A percentile compares a stretch with the other conserved stretches of the same genome.
Conservation (phyloP, 1,140 invertebrate genomes). For the Saxidomus purpurata region DNA sequence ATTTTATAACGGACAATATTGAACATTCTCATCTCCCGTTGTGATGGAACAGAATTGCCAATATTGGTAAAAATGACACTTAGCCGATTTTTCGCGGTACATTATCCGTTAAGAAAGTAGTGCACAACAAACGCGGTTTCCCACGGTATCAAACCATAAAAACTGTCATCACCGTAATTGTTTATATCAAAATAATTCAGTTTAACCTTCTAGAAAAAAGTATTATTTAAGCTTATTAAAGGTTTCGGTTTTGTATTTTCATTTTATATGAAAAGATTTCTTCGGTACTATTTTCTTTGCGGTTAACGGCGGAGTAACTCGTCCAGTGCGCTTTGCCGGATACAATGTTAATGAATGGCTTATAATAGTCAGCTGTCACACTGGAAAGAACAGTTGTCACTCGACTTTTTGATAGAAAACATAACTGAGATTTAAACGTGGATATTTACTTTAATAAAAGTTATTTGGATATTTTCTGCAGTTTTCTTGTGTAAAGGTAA, state of each 20-base stretch:
- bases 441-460: neutral
- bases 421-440: neutral
- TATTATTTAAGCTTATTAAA: too few species aligned
- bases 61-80: slow-evolving; percentile 49
- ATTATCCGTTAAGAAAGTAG: slow-evolving; percentile 46
- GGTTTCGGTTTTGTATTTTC: too few species aligned
- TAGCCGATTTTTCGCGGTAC: neutral
- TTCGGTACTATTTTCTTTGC: neutral
- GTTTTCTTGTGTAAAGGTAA: neutral
- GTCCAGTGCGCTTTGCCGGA: neutral
- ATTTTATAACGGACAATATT: slow-evolving; percentile 33
- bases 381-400: neutral
- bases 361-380: slow-evolving; percentile 21
- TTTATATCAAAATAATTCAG: too few species aligned
- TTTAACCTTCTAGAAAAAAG: too few species aligned
- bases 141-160: neutral
- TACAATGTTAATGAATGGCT: neutral
- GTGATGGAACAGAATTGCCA: slow-evolving; percentile 13
- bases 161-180: too few species aligned
- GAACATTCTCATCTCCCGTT: neutral
- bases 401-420: neutral
- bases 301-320: too few species aligned
- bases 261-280: too few species aligned
- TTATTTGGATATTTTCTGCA: neutral
- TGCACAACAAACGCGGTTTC: neutral